phyloP scores from a whole-genome alignment of 2,113 vertebrate genomes.

The Cynocephalus volans region DNA sequence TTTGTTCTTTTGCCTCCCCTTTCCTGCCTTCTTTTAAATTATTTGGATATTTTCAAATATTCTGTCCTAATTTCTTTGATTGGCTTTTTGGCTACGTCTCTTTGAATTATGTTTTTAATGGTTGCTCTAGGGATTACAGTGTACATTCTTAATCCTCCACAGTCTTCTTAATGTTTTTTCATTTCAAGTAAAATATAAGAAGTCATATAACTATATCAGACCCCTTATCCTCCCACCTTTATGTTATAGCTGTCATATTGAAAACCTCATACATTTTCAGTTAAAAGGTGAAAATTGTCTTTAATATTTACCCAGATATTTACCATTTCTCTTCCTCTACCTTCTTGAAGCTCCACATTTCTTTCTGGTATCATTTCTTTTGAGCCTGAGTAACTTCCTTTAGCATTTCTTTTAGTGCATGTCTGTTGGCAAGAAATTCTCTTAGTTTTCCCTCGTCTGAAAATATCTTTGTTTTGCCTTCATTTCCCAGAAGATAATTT shows the following conservation, averaged over 20 bases:
- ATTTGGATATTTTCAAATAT: conserved; percentile 32
- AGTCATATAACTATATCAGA: not conserved
- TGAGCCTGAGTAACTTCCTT: not conserved
- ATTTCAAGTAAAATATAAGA: conserved; percentile 48
- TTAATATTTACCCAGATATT: not conserved
- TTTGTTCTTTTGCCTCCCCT: not conserved
- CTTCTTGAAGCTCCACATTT: not conserved
- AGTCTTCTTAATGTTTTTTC: not conserved
- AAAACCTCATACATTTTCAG: not conserved
- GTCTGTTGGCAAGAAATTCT: not conserved
- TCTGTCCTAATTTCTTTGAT: not conserved
- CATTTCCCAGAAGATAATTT: conserved; percentile 3
- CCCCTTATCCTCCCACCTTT: not conserved
- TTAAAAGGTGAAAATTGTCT: not conserved
- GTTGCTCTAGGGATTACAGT: not conserved
- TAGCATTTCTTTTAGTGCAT: not conserved
- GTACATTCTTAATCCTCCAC: not conserved
- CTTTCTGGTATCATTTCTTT: not conserved
- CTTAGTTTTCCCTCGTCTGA: conserved; percentile 1
- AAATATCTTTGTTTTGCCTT: conserved; percentile 33
- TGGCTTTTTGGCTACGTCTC: not conserved
- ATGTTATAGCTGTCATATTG: not conserved
- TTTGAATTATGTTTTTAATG: not conserved
- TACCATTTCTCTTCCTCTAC: not conserved
- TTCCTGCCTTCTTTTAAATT: not conserved